phyloP scores from a whole-genome alignment of 2,113 vertebrate species.

The Aldabrachelys gigantea region DNA sequence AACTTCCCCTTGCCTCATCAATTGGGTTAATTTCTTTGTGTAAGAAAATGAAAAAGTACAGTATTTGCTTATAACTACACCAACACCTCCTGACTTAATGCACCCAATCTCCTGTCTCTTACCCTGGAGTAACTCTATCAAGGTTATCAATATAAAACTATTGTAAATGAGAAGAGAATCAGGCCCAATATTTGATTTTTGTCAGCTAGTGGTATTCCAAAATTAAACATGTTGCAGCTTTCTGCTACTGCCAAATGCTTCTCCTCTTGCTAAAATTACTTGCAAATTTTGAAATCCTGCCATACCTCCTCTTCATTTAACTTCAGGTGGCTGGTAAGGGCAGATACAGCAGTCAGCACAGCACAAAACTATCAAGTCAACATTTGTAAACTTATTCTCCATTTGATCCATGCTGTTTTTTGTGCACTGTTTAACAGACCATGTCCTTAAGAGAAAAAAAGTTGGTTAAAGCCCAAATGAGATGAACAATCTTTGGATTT shows the following conservation, averaged over 20 bases:
- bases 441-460: neutral
- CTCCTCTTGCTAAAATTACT: neutral
- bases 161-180: neutral
- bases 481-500: neutral
- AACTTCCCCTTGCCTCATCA: too few relatives aligned
- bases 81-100: neutral
- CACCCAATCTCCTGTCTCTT: neutral
- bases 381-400: neutral
- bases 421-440: neutral
- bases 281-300: neutral
- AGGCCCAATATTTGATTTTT: neutral
- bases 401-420: neutral
- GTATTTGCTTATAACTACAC: neutral
- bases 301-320: neutral
- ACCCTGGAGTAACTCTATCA: too few relatives aligned
- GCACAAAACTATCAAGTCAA: neutral
- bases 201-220: neutral
- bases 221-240: neutral
- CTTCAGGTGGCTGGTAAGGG: neutral
- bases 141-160: too few relatives aligned
- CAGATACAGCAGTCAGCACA: neutral
- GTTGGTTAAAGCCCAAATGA: neutral
- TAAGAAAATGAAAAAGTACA: neutral
- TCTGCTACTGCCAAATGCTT: neutral
- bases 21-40: neutral